phyloP scores from a whole-genome alignment of 2,888 invertebrate genomes.

The Brassicogethes aeneus region DNA sequence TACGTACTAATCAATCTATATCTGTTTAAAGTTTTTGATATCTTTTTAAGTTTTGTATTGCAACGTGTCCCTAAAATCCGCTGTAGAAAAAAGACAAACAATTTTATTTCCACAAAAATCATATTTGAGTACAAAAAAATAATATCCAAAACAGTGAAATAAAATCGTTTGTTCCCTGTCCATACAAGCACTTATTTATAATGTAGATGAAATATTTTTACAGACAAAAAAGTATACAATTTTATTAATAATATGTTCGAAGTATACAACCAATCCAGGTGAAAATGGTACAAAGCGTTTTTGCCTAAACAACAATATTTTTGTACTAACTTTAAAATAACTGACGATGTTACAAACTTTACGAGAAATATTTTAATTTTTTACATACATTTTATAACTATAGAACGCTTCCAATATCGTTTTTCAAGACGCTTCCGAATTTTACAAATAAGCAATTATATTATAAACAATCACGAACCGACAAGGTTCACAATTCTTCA shows the following conservation, averaged over 20 bases:
- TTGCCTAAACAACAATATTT: constrained; percentile 40
- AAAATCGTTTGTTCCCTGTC: neutral
- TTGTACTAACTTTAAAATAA: constrained; percentile 37
- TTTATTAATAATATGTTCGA: constrained; percentile 18
- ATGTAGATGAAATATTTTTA: constrained; percentile 7
- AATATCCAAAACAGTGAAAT: too few relatives aligned
- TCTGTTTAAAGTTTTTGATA: too few relatives aligned
- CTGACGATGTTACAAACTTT: constrained; percentile 23
- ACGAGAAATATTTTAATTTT: constrained; percentile 18
- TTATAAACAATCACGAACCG: too few relatives aligned
- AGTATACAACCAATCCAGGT: constrained; percentile 35
- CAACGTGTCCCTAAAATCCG: too few relatives aligned
- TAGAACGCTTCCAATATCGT: constrained; percentile 30
- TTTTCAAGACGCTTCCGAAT: constrained; percentile 31
- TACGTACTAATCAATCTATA: too few relatives aligned
- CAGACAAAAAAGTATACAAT: constrained; percentile 16
- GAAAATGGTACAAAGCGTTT: constrained; percentile 40
- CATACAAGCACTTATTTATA: neutral
- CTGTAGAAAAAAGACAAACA: too few relatives aligned
- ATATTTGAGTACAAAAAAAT: too few relatives aligned
- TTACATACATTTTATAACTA: constrained; percentile 22
- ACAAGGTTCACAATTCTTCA: too few relatives aligned
- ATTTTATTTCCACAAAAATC: too few relatives aligned
- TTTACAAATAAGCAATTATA: constrained; percentile 18
- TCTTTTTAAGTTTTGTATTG: too few relatives aligned